Evolutionary conservation across 2,888 invertebrate species (phyloP).

Genomic region (Copidosoma aretas): DNA sequence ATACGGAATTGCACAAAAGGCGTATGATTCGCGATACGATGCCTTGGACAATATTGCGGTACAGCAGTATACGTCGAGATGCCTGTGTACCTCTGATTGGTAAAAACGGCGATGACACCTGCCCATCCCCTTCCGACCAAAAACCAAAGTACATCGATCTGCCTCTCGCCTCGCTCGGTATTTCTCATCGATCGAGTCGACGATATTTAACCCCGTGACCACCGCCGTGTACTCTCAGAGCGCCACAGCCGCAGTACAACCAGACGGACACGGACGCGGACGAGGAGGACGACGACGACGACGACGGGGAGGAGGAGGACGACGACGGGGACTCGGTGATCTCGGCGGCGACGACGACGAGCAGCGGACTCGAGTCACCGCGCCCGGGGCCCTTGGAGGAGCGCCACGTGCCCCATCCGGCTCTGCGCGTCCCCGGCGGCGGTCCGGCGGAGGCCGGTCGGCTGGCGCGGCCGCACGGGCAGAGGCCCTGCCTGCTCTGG

Average conservation of each 20-base stretch:
- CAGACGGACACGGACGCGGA: conserved; percentile 57
- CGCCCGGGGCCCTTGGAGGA: conserved; percentile 16
- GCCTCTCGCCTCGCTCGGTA: no score
- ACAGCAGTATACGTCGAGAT: no score
- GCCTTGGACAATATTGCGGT: no score
- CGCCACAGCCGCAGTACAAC: conserved; percentile 55
- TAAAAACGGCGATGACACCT: no score
- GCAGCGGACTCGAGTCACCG: conserved; percentile 29
- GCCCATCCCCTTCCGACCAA: no score
- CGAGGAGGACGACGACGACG: conserved; percentile 52
- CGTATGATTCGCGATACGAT: no score
- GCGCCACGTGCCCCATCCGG: conserved; percentile 58
- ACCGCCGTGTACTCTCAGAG: conserved; percentile 12
- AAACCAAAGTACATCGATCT: no score
- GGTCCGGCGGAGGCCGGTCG: conserved; percentile 45
- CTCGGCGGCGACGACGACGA: conserved; percentile 55
- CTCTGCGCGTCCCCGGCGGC: conserved; percentile 56
- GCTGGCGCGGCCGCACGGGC: conserved; percentile 57
- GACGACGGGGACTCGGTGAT: conserved; percentile 58
- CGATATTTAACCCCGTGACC: no score
- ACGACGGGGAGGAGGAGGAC: conserved; percentile 51
- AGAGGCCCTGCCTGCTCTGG: conserved; percentile 89
- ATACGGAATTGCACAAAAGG: no score
- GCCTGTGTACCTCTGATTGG: no score
- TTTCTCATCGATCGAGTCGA: no score